phyloP scores from a whole-genome alignment of 2,113 vertebrate genomes.

The Patagioenas fasciata region DNA sequence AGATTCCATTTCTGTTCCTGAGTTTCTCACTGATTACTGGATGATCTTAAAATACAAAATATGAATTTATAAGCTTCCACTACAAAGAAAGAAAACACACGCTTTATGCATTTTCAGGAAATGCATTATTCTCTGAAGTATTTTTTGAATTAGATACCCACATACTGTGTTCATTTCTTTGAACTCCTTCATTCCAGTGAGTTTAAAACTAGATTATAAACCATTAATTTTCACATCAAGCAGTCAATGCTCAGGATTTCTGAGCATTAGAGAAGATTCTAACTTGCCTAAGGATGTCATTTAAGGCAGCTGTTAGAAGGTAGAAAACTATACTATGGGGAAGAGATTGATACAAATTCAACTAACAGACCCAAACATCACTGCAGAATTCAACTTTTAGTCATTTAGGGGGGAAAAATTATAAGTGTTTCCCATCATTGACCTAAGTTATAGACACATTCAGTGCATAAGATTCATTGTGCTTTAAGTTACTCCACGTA shows the following conservation, averaged over 20 bases:
- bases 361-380: neutral
- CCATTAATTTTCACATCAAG: conserved; percentile 60
- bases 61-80: neutral
- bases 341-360: neutral
- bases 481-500: neutral
- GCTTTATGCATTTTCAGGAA: conserved; percentile 20
- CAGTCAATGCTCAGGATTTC: conserved; percentile 35
- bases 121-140: conserved; percentile 5
- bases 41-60: neutral
- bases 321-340: neutral
- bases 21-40: neutral
- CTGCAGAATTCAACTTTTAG: neutral
- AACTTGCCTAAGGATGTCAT: conserved; percentile 25
- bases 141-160: conserved; percentile 33
- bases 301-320: conserved; percentile 4
- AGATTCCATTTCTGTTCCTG: neutral
- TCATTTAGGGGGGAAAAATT: neutral
- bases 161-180: conserved; percentile 45
- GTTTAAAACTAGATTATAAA: conserved; percentile 63
- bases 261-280: neutral
- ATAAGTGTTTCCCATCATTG: neutral
- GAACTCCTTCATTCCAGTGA: conserved; percentile 36
- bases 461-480: neutral
- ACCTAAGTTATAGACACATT: neutral
- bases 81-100: neutral